phyloP scores from a whole-genome alignment of 1,140 invertebrate species.

The Ditylenchus dipsaci region DNA sequence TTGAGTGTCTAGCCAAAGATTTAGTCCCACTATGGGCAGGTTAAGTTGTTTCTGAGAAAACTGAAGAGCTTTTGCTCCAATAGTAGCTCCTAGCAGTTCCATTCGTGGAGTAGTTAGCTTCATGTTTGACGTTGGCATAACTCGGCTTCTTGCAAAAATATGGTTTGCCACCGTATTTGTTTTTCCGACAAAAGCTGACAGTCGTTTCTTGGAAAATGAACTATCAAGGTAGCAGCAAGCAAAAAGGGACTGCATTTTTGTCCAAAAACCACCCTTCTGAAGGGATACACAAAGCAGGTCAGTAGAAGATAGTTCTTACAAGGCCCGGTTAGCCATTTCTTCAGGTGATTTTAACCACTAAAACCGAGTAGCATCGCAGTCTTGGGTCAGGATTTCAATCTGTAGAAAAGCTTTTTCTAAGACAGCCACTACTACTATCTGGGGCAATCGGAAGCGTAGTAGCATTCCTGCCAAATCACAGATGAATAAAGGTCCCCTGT shows the following conservation, averaged over 20 bases:
- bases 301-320: too few species aligned
- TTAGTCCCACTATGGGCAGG: not conserved
- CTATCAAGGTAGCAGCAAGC: constrained; percentile 15
- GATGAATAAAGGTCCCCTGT: constrained; percentile 30
- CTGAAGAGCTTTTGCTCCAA: too few species aligned
- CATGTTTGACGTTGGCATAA: constrained; percentile 17
- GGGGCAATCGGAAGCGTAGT: constrained; percentile 21
- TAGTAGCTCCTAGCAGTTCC: constrained; percentile 18
- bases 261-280: constrained; percentile 31
- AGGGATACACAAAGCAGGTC: constrained; percentile 21
- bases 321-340: not conserved
- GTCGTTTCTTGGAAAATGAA: constrained; percentile 28
- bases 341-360: constrained; percentile 33
- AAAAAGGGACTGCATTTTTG: constrained; percentile 22
- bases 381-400: constrained; percentile 10
- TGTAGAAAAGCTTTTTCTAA: constrained; percentile 42
- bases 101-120: constrained; percentile 25
- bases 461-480: constrained; percentile 28
- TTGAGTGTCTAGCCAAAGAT: constrained; percentile 32
- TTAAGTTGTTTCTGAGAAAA: constrained; percentile 11
- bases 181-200: too few species aligned
- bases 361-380: constrained; percentile 33
- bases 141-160: constrained; percentile 17
- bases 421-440: constrained; percentile 20
- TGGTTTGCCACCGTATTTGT: constrained; percentile 16